phyloP scores from a whole-genome alignment of 2,797 vertebrate species.

The Heterohyrax brucei region DNA sequence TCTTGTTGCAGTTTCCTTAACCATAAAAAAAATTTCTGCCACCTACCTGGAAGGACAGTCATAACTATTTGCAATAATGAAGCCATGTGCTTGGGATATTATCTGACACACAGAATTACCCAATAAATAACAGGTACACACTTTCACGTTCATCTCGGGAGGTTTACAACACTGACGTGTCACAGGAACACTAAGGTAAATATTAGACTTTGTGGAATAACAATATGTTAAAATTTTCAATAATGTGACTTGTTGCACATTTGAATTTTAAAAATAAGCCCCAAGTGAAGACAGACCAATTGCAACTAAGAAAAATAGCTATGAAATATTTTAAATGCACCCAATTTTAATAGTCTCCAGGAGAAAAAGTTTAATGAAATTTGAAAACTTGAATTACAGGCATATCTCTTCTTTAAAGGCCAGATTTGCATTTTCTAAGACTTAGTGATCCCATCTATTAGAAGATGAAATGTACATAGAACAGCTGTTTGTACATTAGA shows the following conservation, averaged over 20 bases:
- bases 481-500: neutral
- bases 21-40: neutral
- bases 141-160: neutral
- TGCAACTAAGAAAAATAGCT: conserved; percentile 59
- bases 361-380: conserved; percentile 32
- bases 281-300: neutral
- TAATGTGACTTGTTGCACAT: neutral
- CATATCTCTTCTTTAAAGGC: conserved; percentile 28
- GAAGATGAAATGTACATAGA: neutral
- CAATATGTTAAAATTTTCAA: neutral
- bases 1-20: neutral
- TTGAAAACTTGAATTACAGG: conserved; percentile 15
- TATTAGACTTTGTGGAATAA: neutral
- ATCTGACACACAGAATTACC: neutral
- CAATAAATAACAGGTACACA: neutral
- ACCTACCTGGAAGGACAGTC: conserved; percentile 13
- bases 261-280: conserved; percentile 54
- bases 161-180: neutral
- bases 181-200: neutral
- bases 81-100: too few relatives aligned
- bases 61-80: neutral
- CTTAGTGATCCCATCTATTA: neutral
- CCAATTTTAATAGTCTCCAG: conserved; percentile 50
- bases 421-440: neutral
- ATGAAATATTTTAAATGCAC: conserved; percentile 50